These are phyloP conservation scores for Hydrozoanthus gracilis DNA, from an alignment of 92 coral and sea anemone species.

Conservation along the genomic window DNA sequence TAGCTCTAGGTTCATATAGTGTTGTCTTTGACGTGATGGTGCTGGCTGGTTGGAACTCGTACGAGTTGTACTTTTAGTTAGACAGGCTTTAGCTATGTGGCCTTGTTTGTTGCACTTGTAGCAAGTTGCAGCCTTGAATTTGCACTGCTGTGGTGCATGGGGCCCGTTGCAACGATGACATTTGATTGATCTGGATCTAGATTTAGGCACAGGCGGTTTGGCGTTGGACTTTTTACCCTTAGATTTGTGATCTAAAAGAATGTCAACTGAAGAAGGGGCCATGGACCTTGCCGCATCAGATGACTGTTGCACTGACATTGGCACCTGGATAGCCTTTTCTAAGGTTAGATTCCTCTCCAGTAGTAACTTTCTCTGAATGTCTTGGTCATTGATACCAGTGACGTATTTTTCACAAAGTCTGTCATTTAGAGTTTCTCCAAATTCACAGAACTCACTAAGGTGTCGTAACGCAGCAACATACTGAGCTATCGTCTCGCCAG, in stretches of 20 bases:
- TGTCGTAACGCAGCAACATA: constrained; percentile 1
- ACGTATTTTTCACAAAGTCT: constrained; percentile 28
- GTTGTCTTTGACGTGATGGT: background rate
- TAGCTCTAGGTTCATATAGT: background rate
- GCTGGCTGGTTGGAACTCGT: background rate
- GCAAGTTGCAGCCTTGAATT: background rate
- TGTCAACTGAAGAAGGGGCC: background rate
- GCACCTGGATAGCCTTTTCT: background rate
- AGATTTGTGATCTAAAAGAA: background rate
- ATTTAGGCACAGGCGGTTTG: background rate
- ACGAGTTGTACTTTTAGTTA: background rate
- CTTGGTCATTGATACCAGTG: constrained; percentile 32
- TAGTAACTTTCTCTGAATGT: constrained; percentile 21
- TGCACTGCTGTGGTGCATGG: background rate
- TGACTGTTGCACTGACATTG: constrained; percentile 12
- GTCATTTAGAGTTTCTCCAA: background rate
- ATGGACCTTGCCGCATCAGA: background rate
- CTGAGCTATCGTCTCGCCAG: constrained; percentile 6
- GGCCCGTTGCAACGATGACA: background rate
- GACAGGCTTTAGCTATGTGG: constrained; percentile 13
- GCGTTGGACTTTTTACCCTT: background rate
- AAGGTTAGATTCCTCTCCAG: constrained; percentile 10
- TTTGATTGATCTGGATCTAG: background rate
- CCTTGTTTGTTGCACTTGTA: background rate
- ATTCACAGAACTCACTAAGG: background rate